A percentile compares a stretch with the other conserved stretches of the same genome.
phyloP scores from a whole-genome alignment of 1,140 invertebrate genomes.

The Lethocerus indicus region DNA sequence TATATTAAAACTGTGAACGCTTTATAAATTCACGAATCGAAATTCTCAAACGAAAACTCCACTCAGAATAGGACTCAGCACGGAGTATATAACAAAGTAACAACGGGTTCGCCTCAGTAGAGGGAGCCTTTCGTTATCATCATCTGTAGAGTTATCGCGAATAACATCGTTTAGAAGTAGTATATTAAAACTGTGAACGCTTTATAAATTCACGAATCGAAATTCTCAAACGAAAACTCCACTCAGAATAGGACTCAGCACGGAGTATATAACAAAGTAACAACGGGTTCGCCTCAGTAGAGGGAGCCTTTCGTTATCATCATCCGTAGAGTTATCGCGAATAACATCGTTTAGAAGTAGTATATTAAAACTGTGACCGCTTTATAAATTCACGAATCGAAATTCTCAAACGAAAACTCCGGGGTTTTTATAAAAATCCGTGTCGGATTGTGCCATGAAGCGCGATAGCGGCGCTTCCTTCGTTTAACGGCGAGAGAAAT shows the following conservation, averaged over 20 bases:
- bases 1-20: too few species aligned
- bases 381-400: too few species aligned
- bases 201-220: too few species aligned
- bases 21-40: too few species aligned
- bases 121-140: not conserved
- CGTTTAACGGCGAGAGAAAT: too few species aligned
- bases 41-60: not conserved
- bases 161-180: too few species aligned
- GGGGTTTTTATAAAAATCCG: too few species aligned
- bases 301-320: not conserved
- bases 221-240: too few species aligned
- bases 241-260: not conserved
- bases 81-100: not conserved
- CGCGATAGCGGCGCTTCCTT: too few species aligned
- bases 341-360: constrained; percentile 2
- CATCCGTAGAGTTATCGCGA: not conserved
- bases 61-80: not conserved
- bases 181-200: too few species aligned
- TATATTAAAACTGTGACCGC: constrained; percentile 4
- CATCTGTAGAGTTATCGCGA: not conserved
- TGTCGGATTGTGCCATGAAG: too few species aligned
- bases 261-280: not conserved
- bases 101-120: not conserved
- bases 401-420: too few species aligned
- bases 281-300: not conserved